Evolutionary conservation across 2,888 invertebrate species (phyloP), one percentile per base, ranked within the genome.

Genomic region (Caenorhabditis sulstoni): DNA sequence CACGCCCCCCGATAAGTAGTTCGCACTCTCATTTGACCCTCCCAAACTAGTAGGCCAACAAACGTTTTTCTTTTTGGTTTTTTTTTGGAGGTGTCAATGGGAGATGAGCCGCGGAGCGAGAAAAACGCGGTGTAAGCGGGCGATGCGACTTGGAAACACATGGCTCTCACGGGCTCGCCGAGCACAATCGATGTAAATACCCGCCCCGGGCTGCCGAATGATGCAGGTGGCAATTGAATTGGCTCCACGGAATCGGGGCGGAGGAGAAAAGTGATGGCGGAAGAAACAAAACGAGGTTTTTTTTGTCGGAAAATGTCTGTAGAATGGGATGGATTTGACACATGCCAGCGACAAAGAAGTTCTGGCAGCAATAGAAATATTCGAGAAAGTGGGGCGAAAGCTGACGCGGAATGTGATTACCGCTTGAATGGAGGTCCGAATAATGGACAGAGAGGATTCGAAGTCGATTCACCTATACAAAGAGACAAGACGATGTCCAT

Each of bases 131-230:
- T 5, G 29, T 3, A 29, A 29, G 29, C 29, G 29, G 29, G 29
- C 11, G n/a, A 12, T 3, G 23, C 29, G 29, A 29, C 3, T 52
- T 52, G 52, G 29, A 22, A 52, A 52, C 52, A 52, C 23, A 29
- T 29, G 52, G 29, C 14, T 14, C 12, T 12, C 22, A 29, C 9
- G 22, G 1, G 20, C 9, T 20, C 22, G 8, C 23, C 29, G 52
- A 12, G 52, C 23, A 23, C 52, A 52, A 52, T 52, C 52, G 52
- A 52, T 52, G 52, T 52, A 52, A 52, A 52, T 52, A 52, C 49
- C 49, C 49, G 29, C n/a, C n/a, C n/a, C 29, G 41, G 41, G 41
- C 12, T 11, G 11, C 12, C 50, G 52, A 52, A 52, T 52, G 52
- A 52, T 52, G 52, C 52, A 52, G 52, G 52, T 52, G 52, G 52